Evolutionary conservation across 2,888 invertebrate genomes (phyloP).

Genomic region (Axea sp.): DNA sequence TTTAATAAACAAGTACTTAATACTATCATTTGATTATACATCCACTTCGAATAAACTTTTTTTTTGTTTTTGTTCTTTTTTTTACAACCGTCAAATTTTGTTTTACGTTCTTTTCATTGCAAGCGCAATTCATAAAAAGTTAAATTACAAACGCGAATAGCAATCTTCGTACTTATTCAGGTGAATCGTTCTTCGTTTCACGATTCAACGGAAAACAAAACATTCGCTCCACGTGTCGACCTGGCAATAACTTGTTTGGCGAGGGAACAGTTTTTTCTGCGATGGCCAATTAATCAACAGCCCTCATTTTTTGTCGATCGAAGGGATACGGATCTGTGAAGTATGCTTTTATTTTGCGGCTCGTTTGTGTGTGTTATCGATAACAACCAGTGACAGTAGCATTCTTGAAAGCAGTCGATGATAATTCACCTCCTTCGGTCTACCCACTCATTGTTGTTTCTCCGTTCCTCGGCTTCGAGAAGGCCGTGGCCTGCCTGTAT

Average conservation of each 20-base stretch:
- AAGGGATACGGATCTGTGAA: neutral
- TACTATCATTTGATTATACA: too few species aligned
- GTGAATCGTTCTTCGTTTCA: neutral
- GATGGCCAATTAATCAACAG: neutral
- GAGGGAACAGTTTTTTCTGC: neutral
- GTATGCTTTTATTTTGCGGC: conserved; percentile 9
- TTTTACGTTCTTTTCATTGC: too few species aligned
- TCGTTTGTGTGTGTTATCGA: conserved; percentile 21
- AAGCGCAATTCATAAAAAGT: too few species aligned
- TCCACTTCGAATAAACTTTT: too few species aligned
- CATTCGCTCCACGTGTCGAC: neutral
- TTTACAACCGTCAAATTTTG: too few species aligned
- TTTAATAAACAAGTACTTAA: too few species aligned
- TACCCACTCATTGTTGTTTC: conserved; percentile 50
- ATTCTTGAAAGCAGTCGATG: conserved; percentile 38
- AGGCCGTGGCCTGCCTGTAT: conserved; percentile 53
- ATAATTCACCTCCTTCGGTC: conserved; percentile 49
- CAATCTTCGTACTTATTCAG: too few species aligned
- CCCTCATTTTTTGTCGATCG: neutral
- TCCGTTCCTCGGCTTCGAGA: conserved; percentile 34
- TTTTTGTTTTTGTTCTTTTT: too few species aligned
- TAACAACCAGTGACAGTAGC: conserved; percentile 39
- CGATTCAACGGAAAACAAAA: neutral
- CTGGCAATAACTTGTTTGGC: neutral
- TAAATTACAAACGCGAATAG: too few species aligned